Conservation (phyloP, 2,888 invertebrate species). For the Cantharis flavilabris region DNA sequence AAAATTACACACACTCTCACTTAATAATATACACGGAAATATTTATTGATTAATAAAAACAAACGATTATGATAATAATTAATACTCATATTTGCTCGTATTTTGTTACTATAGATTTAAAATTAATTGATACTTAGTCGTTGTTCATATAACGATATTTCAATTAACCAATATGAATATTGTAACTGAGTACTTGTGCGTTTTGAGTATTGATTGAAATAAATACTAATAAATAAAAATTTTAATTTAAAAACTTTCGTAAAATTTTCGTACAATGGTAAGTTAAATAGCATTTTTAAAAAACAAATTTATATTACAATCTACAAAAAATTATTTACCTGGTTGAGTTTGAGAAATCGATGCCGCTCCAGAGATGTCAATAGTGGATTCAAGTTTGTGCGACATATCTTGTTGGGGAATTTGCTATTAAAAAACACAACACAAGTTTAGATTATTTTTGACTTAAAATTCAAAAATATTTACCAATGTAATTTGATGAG, state of each 20-base stretch:
- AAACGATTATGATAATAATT: background rate
- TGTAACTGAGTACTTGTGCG: background rate
- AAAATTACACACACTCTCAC: constrained; percentile 9
- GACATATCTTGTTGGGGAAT: constrained; percentile 52
- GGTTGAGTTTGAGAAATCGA: constrained; percentile 44
- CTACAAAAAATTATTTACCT: constrained; percentile 33
- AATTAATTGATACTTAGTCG: background rate
- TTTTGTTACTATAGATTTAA: background rate
- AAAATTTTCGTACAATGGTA: background rate
- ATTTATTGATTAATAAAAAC: background rate
- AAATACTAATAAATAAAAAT: background rate
- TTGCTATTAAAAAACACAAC: constrained; percentile 46
- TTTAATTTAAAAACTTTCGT: too few species aligned
- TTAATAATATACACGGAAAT: background rate
- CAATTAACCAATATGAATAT: background rate
- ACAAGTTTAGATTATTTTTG: background rate
- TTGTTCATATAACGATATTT: too few species aligned
- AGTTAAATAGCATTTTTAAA: background rate
- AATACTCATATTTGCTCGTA: background rate
- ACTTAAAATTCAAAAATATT: constrained; percentile 19
- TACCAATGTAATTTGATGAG: constrained; percentile 53
- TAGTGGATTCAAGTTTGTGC: constrained; percentile 45
- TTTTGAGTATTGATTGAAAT: background rate
- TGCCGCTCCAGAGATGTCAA: constrained; percentile 50
- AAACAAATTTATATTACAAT: background rate